Base-by-base conservation (phyloP, 1,140 invertebrate species). In the Pararge aegeria region DNA sequence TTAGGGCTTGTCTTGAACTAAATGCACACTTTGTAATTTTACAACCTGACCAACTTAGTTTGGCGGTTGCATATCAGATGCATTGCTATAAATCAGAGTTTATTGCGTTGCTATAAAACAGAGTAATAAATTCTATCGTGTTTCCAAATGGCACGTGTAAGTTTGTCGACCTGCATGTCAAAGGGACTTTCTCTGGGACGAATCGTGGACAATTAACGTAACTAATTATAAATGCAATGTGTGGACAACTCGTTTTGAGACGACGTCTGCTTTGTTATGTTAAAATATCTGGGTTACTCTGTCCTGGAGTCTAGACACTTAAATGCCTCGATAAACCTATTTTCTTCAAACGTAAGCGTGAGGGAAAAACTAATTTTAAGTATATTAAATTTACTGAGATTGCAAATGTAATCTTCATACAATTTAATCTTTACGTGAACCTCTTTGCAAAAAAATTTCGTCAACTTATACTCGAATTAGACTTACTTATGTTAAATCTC, bases 111-210 rank as follows among this genome's bases (percentile, higher is more conserved):
- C 24, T 34, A 42, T 53, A 55, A 55, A 60, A 48, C 37, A 27
- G 24, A 37, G 38, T 62, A 64, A 42, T 54, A 64, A 56, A 24
- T 50, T 61, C 27, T 18, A 40, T 50, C 13, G 30, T 29, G 34
- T 56, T 53, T 18, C 49, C 6, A 38, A 61, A 61, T 61, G 1
- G 59, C 46, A 63, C 60, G 66, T 37, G 18, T 68, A 68, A 69
- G 55, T 64, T 69, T 67, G 69, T 66, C 61, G 70, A 66, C 55
- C 53, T 38, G 66, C 55, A 55, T 52, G 68, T 71, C 64, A 66
- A 66, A 70, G 52, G 56, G 61, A 79, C 81, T 84, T 84, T 84
- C 81, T 80, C 81, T 73, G 73, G 61, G 67, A 74, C 81, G 74
- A 82, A 84, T 81, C 54, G 66, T 61, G 46, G 20, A 78, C 78